Conservation (phyloP, 2,797 vertebrate species). For the Malacoctenus gilli region DNA sequence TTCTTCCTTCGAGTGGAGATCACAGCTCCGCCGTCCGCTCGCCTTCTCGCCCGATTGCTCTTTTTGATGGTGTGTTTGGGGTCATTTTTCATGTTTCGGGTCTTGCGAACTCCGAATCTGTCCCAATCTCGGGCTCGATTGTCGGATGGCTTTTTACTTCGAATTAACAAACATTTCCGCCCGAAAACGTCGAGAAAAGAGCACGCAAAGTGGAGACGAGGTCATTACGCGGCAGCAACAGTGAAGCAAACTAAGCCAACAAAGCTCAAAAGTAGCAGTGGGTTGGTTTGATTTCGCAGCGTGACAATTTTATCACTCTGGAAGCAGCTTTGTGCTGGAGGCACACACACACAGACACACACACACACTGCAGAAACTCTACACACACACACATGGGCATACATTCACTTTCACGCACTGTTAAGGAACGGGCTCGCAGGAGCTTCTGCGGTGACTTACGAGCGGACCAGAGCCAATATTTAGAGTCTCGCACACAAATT, state of each 20-base stretch:
- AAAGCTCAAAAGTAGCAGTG: conserved; percentile 24
- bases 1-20: too few relatives aligned
- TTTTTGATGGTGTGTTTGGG: background rate
- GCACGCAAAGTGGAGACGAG: too few relatives aligned
- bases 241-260: conserved; percentile 48
- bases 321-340: conserved; percentile 51
- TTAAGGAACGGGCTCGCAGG: conserved; percentile 19
- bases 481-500: conserved; percentile 26
- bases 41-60: background rate
- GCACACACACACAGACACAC: conserved; percentile 15
- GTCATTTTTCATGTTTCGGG: too few relatives aligned
- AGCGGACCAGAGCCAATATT: conserved; percentile 36
- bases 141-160: too few relatives aligned
- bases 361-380: conserved; percentile 10
- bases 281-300: conserved; percentile 32
- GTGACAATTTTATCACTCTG: conserved; percentile 52
- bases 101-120: too few relatives aligned
- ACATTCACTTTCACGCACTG: conserved; percentile 17
- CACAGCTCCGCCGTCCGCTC: background rate
- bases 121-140: too few relatives aligned
- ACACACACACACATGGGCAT: too few relatives aligned
- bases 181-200: too few relatives aligned
- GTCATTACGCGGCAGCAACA: conserved; percentile 28
- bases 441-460: conserved; percentile 22
- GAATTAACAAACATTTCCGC: too few relatives aligned